Base-by-base conservation (phyloP, 2,888 invertebrate species). In the Pristionchus arcanus region DNA sequence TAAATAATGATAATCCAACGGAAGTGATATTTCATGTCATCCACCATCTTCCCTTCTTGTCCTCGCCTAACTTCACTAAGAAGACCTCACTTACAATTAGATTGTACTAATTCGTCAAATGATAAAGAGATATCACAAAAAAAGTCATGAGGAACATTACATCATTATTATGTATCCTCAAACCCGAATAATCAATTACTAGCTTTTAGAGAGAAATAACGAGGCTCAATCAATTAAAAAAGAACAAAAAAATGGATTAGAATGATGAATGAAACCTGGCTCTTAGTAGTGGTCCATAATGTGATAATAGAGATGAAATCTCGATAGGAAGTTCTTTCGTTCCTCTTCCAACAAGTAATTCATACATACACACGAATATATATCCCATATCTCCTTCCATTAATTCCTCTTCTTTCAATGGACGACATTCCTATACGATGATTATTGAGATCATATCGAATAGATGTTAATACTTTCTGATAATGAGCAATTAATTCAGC, bases 361-460 rank as follows among this genome's bases (percentile, higher is more conserved):
- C 93, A 90, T 93, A 93, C 71, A 93, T 90, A 11, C 93, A 90
- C 31, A 93, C 93, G 81, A 92, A 92, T n/a, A 91, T 31, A 37
- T 92, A 88, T 19, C 91, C 90, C 28, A 91, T 63, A 87, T 91
- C 91, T 89, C 90, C 91, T 28, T 90, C 71, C 74, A 93, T 87
- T 59, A 89, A 88, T 59, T 90, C 89, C 42, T 93, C 92, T 21
- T 90, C 85, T 59, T 91, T 90, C 68, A 92, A 74, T 31, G 87
- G 63, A 86, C 86, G 63, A 25, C 63, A 66, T 66, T 86, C 86
- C 86, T 86, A 84, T 25, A 31, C 42, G 13, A 1, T 3, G 13
- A 49, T 49, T 49, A 49, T 49, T 49, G 11, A 49, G 5, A 49
- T 7, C 9, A 49, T 7, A 11, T 7, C 11, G 11, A 49, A 49